phyloP scores from a whole-genome alignment of 2,888 invertebrate genomes.

The Cryptus viduatorius region DNA sequence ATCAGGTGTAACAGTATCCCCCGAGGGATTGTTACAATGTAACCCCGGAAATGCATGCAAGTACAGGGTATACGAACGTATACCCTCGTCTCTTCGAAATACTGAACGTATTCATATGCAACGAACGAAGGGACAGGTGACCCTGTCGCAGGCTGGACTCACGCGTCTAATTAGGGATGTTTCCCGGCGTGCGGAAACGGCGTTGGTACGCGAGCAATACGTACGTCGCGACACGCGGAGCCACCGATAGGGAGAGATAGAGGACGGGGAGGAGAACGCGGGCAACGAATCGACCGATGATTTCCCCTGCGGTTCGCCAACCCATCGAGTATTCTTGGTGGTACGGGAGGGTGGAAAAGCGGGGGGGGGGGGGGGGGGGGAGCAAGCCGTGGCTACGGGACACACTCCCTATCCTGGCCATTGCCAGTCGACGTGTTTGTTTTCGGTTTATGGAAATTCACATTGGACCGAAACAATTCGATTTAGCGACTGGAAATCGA shows the following conservation, averaged over 20 bases:
- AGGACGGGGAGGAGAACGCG: slow-evolving; percentile 26
- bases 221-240: slow-evolving; percentile 39
- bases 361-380: too few relatives aligned
- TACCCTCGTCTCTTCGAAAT: slow-evolving; percentile 29
- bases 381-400: neutral
- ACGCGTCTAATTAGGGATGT: slow-evolving; percentile 74
- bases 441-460: slow-evolving; percentile 80
- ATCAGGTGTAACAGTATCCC: slow-evolving; percentile 20
- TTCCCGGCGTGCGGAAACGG: slow-evolving; percentile 32
- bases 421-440: slow-evolving; percentile 77
- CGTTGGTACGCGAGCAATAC: slow-evolving; percentile 22
- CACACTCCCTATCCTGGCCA: neutral
- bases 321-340: slow-evolving; percentile 52
- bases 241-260: slow-evolving; percentile 40
- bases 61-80: neutral
- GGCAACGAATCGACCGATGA: slow-evolving; percentile 79
- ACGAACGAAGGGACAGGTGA: slow-evolving; percentile 6
- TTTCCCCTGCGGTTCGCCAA: slow-evolving; percentile 79
- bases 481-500: slow-evolving; percentile 62
- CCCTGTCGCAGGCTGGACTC: slow-evolving; percentile 58
- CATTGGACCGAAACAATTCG: slow-evolving; percentile 62
- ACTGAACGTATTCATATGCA: slow-evolving; percentile 53
- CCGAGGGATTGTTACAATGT: slow-evolving; percentile 45
- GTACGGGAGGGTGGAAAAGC: too few relatives aligned
- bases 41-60: slow-evolving; percentile 42